Percentiles rank a stretch among this genome's conserved stretches.
phyloP scores from a whole-genome alignment of 2,797 vertebrate genomes.

The Rhadinocentrus ornatus region DNA sequence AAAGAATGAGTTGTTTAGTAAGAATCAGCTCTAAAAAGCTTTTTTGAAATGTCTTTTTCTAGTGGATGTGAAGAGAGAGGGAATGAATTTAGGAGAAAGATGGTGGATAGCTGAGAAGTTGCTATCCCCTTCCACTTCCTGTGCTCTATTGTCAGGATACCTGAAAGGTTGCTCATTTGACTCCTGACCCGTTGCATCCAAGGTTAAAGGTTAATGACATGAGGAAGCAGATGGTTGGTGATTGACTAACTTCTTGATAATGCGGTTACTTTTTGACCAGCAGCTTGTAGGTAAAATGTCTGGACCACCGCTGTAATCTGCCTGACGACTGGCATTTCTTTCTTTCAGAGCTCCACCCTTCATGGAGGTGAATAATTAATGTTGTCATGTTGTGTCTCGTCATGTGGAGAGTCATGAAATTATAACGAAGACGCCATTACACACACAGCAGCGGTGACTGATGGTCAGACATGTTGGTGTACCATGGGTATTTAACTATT shows the following conservation, averaged over 20 bases:
- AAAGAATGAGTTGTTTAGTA: conserved; percentile 34
- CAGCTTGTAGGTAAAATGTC: conserved; percentile 3
- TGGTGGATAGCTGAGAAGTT: neutral
- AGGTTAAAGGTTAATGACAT: conserved; percentile 60
- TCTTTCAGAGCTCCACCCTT: conserved; percentile 24
- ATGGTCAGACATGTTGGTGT: conserved; percentile 42
- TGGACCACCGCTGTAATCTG: conserved; percentile 66
- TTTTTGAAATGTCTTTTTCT: conserved; percentile 3
- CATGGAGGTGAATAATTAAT: conserved; percentile 77
- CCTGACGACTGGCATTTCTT: conserved; percentile 59
- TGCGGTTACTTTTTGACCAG: conserved; percentile 45
- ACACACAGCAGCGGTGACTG: neutral
- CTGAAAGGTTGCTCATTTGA: conserved; percentile 49
- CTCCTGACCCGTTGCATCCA: conserved; percentile 25
- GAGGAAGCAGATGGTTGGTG: conserved; percentile 67
- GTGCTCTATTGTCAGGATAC: conserved; percentile 47
- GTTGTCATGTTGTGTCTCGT: conserved; percentile 72
- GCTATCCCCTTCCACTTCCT: conserved; percentile 52
- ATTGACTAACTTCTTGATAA: conserved; percentile 48
- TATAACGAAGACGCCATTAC: conserved; percentile 67
- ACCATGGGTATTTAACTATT: conserved; percentile 77
- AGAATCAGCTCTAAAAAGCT: conserved; percentile 17
- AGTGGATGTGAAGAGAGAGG: conserved; percentile 1
- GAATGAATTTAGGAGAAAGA: neutral
- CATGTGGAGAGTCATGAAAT: conserved; percentile 76